Percentiles rank a stretch among this genome's conserved stretches.
Evolutionary conservation across 2,113 vertebrate species (phyloP).

Genomic region (Lepisosteus oculatus): DNA sequence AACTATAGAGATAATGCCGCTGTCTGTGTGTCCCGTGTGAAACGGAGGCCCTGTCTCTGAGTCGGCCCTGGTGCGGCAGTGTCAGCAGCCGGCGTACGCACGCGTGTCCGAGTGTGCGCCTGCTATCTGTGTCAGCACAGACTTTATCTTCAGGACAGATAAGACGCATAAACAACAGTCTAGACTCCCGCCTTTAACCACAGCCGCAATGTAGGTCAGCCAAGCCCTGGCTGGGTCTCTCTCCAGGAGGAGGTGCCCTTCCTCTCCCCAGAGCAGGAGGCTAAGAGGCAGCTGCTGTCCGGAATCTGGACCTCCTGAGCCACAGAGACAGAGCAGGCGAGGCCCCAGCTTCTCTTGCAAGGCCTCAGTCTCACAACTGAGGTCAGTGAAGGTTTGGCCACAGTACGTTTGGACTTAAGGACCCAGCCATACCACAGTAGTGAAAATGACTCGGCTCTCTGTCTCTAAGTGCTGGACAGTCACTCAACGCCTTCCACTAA

Average conservation of each 20-base stretch:
- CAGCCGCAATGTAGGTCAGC: constrained; percentile 25
- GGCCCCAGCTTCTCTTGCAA: constrained; percentile 33
- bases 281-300: constrained; percentile 16
- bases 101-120: background rate
- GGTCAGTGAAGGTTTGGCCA: no score
- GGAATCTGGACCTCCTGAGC: background rate
- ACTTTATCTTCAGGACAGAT: constrained; percentile 51
- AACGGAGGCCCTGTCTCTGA: constrained; percentile 40
- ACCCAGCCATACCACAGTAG: no score
- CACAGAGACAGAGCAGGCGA: constrained; percentile 21
- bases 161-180: constrained; percentile 54
- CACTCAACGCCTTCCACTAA: no score
- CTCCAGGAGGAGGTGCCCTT: constrained; percentile 13
- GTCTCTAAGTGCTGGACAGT: no score
- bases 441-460: no score
- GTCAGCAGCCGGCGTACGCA: background rate
- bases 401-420: no score
- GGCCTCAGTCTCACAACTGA: constrained; percentile 10
- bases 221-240: background rate
- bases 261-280: constrained; percentile 2
- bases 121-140: constrained; percentile 48
- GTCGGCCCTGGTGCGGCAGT: constrained; percentile 5
- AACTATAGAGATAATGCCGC: constrained; percentile 30
- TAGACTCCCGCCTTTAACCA: constrained; percentile 16
- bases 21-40: constrained; percentile 50